phyloP scores from a whole-genome alignment of 2,888 invertebrate species.

The Emmelina monodactyla region DNA sequence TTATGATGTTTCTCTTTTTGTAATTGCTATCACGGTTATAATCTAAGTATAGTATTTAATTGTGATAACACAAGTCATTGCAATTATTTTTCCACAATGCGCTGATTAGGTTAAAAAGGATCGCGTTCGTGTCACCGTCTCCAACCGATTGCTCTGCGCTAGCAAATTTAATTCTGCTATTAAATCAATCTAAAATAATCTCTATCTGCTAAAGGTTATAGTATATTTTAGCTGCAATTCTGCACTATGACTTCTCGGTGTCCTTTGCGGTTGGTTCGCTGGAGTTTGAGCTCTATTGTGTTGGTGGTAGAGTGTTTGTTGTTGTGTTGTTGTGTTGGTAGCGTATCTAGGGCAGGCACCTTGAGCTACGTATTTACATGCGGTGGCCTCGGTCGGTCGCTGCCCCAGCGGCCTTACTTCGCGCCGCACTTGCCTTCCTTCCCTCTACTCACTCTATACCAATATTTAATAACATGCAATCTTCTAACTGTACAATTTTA shows the following conservation, averaged over 20 bases:
- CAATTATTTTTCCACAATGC: conserved; percentile 35
- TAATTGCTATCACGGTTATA: too few species aligned
- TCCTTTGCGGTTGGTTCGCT: conserved; percentile 13
- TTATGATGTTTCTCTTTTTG: too few species aligned
- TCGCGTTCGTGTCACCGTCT: conserved; percentile 47
- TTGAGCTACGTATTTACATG: conserved; percentile 58
- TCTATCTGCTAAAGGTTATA: neutral
- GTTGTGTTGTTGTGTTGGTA: conserved; percentile 18
- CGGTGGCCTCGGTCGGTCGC: conserved; percentile 50
- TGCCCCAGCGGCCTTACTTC: conserved; percentile 41
- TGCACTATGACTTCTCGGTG: conserved; percentile 15
- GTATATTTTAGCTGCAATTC: neutral
- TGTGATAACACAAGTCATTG: conserved; percentile 13
- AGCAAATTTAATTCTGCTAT: neutral
- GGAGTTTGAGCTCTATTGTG: conserved; percentile 20
- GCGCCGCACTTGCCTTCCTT: conserved; percentile 50
- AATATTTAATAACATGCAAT: too few species aligned
- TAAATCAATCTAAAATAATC: neutral
- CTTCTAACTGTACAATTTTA: too few species aligned
- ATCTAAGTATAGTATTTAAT: too few species aligned
- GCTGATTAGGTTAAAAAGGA: conserved; percentile 53
- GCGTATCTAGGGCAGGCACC: conserved; percentile 53
- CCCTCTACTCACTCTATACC: conserved; percentile 26
- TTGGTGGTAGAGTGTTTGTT: conserved; percentile 21
- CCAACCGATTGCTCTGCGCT: conserved; percentile 22